Base-by-base conservation (phyloP, 2,888 invertebrate genomes). In the Cheilosia soror region DNA sequence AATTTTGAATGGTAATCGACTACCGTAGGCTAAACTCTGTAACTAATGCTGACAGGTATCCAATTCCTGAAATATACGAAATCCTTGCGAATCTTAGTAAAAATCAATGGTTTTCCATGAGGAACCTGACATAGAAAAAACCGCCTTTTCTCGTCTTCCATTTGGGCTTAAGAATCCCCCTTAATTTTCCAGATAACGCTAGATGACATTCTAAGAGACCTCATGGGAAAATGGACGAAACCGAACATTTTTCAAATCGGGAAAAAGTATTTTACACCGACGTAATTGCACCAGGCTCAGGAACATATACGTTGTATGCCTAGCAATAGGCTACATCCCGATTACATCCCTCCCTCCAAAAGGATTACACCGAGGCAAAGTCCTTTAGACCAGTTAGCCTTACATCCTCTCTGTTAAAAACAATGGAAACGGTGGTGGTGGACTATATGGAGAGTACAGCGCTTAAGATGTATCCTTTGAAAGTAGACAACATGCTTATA, bases 201-300 rank as follows among this genome's bases (percentile, higher is more conserved):
- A 2, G 78, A 87, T 33, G 73, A 87, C 9, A 81, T 84, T 2
- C 62, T 87, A 7, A 37, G 33, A 6, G 78, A 82, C 7, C 71
- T 57, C 55, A 87, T 85, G 25, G 78, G 78, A 1, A 78, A 75
- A 60, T 62, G 75, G 49, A 77, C 55, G 77, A 83, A 25, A 66
- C 63, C 20, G 47, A 68, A 20, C 87, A 87, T 29, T 40, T 69
- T 1, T 40, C 42, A 9, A 72, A 84, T 29, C 37, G 84, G 13
- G 55, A 57, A 11, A 37, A 7, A 31, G 44, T 87, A 20, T 87
- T 85, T 40, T 47, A 58, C 49, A 83, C 66, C 5, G n/a, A n/a
- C n/a, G n/a, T n/a, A n/a, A n/a, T n/a, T n/a, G n/a, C n/a, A n/a
- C n/a, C n/a, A n/a, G n/a, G n/a, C n/a, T n/a, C n/a, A n/a, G n/a